Base-by-base conservation (phyloP, 1,140 invertebrate species). In the Conus ventricosus region DNA sequence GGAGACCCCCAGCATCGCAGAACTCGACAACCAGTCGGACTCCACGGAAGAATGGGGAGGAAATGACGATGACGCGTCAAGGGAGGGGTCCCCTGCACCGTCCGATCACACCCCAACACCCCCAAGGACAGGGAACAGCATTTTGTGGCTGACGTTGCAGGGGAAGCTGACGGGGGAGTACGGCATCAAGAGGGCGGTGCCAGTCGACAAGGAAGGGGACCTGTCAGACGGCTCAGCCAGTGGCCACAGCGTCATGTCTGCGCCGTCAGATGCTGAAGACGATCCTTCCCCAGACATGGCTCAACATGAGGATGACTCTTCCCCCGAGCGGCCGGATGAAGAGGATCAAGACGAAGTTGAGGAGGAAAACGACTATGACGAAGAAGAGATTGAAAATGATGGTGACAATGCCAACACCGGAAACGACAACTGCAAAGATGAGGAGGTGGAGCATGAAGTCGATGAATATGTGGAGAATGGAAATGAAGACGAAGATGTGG, bases 1-100 rank as follows among this genome's bases (percentile, higher is more conserved):
- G 63, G 84, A 81, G 13, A 53, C 75, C 1, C 86, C 86, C 11
- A 81, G 27, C 75, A 81, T 81, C 13, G 54, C 51, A 27, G 81
- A 88, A 1, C n/a, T 53, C 2, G 78, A 80, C 54, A 67, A 88
- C 55, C 53, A 57, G 11, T 88, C 81, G 27, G 87, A 88, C 17
- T 82, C 76, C 25, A 82, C 81, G 13, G 78, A 87, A 17, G 39
- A 78, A 88, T 82, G 57, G 75, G 87, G 81, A 11, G 80, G 27
- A 7, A 23, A 82, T 8, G 80, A 82, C 23, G 86, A 87, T 20
- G 80, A 84, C 76, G 17, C 13, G 7, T n/a, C 75, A 10, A 67
- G 80, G 51, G 80, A 57, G 80, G 80, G 76, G 1, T 82, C 57
- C 81, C 75, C 51, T 39, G 84, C 63, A 8, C 6, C 15, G 6